Conservation (phyloP, 2,888 invertebrate genomes). For the Halictus quadricinctus region DNA sequence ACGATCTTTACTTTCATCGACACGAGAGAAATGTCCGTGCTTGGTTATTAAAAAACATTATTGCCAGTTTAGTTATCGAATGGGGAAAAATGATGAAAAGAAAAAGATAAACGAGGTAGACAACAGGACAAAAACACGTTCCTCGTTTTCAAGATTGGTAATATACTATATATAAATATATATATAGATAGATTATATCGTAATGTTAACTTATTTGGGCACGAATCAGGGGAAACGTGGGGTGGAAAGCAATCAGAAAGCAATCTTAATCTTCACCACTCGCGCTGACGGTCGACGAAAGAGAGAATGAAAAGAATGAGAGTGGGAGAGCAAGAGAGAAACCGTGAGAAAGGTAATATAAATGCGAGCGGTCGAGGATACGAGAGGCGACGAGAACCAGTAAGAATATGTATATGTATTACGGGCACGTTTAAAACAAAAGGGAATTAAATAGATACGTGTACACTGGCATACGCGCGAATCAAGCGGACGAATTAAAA, state of each 20-base stretch:
- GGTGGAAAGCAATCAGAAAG: constrained; percentile 10
- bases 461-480: constrained; percentile 51
- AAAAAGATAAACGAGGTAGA: neutral
- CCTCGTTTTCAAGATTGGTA: constrained; percentile 1
- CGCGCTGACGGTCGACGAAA: constrained; percentile 63
- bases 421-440: constrained; percentile 9
- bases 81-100: neutral
- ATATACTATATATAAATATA: neutral
- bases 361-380: constrained; percentile 61
- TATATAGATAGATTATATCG: neutral
- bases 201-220: constrained; percentile 6
- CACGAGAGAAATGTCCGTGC: constrained; percentile 36
- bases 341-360: constrained; percentile 65
- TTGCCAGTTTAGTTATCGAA: constrained; percentile 23
- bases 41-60: constrained; percentile 24
- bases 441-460: neutral
- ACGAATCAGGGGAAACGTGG: constrained; percentile 12
- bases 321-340: constrained; percentile 66
- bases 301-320: constrained; percentile 68
- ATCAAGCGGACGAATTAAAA: constrained; percentile 46
- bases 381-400: constrained; percentile 56
- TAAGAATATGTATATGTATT: constrained; percentile 49
- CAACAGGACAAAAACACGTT: neutral
- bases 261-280: constrained; percentile 39
- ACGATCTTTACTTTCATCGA: constrained; percentile 40